These are phyloP conservation scores for Drosophila vallismaia DNA, from an alignment of 2,888 invertebrate species.

Conservation along the genomic window DNA sequence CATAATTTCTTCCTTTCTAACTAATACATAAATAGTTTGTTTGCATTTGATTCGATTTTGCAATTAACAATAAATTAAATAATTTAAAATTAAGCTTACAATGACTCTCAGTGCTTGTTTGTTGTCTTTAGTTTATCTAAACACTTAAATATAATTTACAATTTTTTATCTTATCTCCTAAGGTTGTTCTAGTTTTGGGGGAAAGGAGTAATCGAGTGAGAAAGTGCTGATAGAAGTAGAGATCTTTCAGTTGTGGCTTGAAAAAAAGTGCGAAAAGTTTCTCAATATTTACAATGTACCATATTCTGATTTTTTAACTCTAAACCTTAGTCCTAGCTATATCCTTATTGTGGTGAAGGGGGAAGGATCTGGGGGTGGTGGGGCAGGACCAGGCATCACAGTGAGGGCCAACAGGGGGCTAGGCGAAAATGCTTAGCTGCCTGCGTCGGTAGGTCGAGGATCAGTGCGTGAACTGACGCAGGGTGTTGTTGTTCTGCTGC, in stretches of 20 bases:
- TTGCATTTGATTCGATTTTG: conserved; percentile 46
- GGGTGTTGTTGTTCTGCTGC: conserved; percentile 68
- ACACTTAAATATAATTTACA: conserved; percentile 36
- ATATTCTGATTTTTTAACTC: background rate
- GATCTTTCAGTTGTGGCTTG: conserved; percentile 22
- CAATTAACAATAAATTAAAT: conserved; percentile 56
- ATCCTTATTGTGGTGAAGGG: conserved; percentile 4
- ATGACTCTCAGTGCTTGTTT: conserved; percentile 75
- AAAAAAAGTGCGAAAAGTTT: conserved; percentile 5
- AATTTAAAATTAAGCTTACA: conserved; percentile 65
- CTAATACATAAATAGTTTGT: conserved; percentile 71
- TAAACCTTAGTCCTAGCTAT: conserved; percentile 28
- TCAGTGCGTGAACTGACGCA: conserved; percentile 82
- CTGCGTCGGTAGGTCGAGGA: conserved; percentile 77
- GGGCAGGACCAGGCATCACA: conserved; percentile 76
- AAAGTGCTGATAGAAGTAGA: conserved; percentile 35
- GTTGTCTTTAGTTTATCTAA: conserved; percentile 45
- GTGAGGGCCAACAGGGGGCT: conserved; percentile 65
- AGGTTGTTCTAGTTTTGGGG: conserved; percentile 8
- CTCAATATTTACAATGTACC: conserved; percentile 19
- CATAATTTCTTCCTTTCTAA: conserved; percentile 69
- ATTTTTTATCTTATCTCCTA: conserved; percentile 9
- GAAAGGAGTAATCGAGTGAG: conserved; percentile 12
- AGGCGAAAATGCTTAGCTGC: conserved; percentile 79
- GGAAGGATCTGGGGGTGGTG: conserved; percentile 11